These are phyloP conservation scores for Aphis gossypii DNA, from an alignment of 1,140 invertebrate genomes.

Conservation along the genomic window DNA sequence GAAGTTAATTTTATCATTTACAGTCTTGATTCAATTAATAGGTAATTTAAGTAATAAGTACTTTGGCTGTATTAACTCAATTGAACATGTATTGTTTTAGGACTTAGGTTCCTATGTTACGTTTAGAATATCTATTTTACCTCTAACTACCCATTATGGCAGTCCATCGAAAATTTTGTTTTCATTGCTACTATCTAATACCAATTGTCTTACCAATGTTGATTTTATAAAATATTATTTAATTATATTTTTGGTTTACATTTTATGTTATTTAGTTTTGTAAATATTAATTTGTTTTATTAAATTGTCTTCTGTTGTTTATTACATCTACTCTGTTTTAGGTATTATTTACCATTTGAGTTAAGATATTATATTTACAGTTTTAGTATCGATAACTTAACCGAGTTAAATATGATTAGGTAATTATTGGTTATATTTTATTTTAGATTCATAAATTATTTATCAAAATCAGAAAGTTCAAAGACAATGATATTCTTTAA, in stretches of 20 bases:
- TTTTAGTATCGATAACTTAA: neutral
- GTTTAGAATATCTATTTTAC: neutral
- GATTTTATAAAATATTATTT: slow-evolving; percentile 10
- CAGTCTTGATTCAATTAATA: neutral
- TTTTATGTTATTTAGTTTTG: slow-evolving; percentile 2
- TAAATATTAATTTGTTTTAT: neutral
- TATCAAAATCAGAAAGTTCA: neutral
- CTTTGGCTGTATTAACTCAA: neutral
- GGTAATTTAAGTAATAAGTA: too few relatives aligned
- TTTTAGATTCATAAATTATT: neutral
- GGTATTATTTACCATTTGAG: neutral
- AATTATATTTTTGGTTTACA: neutral
- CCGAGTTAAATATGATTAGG: neutral
- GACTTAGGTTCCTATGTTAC: neutral
- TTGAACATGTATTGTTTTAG: neutral
- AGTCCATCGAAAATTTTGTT: neutral
- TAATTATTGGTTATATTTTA: neutral
- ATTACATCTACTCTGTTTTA: neutral
- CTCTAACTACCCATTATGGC: neutral
- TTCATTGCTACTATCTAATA: neutral
- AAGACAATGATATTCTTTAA: neutral
- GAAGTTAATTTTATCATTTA: neutral
- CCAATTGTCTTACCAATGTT: neutral
- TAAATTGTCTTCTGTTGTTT: neutral
- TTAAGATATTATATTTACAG: neutral